Base-by-base conservation (phyloP, 2,888 invertebrate species). In the Ochlodes sylvanus region DNA sequence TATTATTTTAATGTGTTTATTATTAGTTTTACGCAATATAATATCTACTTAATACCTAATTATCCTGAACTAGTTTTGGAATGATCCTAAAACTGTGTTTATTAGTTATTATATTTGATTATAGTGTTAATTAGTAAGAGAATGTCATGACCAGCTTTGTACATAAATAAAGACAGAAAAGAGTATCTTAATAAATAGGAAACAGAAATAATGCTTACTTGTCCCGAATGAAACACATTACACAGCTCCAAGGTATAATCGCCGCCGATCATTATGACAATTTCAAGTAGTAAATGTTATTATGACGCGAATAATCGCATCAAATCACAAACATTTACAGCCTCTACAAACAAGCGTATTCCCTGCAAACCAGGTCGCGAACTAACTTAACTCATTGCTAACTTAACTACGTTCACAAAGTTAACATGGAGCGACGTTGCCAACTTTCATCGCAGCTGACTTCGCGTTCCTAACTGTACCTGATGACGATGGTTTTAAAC, bases 141-240 rank as follows among this genome's bases (percentile, higher is more conserved):
- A 38, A 38, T 38, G 10, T 9, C 2, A 12, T 38, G 38, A 0
- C 12, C 10, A 0, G 2, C 10, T 12, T 17, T 47, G 44, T 15
- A 15, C 44, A 17, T 21, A 58, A 14, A 21, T 27, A 32, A 34
- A 15, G 38, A 38, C 38, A 38, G 38, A 38, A 38, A 1, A 38
- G 38, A 10, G 12, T 12, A 3, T 12, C 12, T 9, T 38, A 38
- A 38, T 12, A 38, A 38, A 38, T 10, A 38, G 38, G 38, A 14
- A 34, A 42, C n/a, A 12, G 32, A 50, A 12, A 3, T 42, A 21
- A 27, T 32, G 86, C 94, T 93, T 86, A 97, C 97, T 94, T 97
- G 97, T 70, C 97, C 97, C 41, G 97, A 97, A 86, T 98, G 97
- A 81, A 96, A 98, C 68, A 98, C 97, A 88, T 97, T 98, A 79